These are phyloP conservation scores for Mesitornis unicolor DNA, from an alignment of 2,113 vertebrate genomes.

Conservation along the genomic window DNA sequence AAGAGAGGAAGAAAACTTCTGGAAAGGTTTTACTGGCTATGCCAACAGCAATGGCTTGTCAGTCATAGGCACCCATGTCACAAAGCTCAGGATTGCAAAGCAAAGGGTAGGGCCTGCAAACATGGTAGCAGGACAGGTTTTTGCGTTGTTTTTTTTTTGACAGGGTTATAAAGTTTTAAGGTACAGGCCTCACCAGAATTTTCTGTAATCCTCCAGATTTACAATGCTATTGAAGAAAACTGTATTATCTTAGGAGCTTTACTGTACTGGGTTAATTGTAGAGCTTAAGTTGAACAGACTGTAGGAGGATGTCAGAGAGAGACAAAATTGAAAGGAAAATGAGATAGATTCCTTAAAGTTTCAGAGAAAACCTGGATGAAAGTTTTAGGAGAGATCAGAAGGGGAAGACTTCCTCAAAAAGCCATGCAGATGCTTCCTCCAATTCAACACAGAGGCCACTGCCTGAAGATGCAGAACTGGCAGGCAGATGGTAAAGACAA, in stretches of 20 bases:
- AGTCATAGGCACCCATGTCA: not conserved
- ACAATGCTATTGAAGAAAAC: not conserved
- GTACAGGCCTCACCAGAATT: not conserved
- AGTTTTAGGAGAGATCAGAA: not conserved
- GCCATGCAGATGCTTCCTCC: not conserved
- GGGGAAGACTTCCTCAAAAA: not conserved
- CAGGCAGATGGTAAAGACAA: not conserved
- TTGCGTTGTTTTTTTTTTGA: not conserved
- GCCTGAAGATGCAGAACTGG: not conserved
- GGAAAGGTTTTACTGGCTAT: not conserved
- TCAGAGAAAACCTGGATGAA: not conserved
- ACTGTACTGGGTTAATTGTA: not conserved
- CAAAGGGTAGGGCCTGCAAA: not conserved
- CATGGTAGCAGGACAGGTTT: fast-evolving
- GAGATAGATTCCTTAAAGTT: not conserved
- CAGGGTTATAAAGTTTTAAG: not conserved
- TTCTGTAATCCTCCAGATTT: not conserved
- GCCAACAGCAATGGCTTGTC: not conserved
- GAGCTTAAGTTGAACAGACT: not conserved
- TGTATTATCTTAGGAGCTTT: not conserved
- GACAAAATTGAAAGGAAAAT: not conserved
- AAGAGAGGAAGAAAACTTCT: not conserved
- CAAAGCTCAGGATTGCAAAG: not conserved
- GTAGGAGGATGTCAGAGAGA: not conserved
- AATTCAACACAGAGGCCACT: not conserved